Evolutionary conservation across 2,113 vertebrate species (phyloP).

Genomic region (Morone saxatilis): DNA sequence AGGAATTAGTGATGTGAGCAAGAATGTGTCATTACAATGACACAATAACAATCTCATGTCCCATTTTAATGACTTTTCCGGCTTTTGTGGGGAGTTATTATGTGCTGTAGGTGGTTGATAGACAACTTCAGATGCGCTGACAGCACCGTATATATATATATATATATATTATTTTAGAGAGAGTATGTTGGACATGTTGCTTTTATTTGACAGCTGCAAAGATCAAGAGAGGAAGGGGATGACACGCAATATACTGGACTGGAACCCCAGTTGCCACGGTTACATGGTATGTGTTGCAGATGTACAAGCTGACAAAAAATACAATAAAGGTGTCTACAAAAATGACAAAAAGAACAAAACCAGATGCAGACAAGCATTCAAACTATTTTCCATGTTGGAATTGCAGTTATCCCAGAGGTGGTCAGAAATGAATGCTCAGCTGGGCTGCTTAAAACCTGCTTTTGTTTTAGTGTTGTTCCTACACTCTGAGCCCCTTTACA

Average conservation of each 20-base stretch:
- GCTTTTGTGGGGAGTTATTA: background rate
- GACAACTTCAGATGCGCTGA: background rate
- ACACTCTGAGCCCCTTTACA: background rate
- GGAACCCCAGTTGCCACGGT: slow-evolving; percentile 1
- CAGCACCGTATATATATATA: background rate
- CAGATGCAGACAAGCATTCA: background rate
- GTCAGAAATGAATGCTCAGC: background rate
- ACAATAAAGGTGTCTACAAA: background rate
- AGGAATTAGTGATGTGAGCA: background rate
- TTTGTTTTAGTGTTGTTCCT: background rate
- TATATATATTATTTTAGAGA: background rate
- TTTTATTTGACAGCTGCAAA: slow-evolving; percentile 30
- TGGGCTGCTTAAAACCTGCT: background rate
- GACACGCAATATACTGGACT: background rate
- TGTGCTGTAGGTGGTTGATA: background rate
- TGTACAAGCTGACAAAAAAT: background rate
- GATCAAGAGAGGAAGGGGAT: slow-evolving; percentile 15
- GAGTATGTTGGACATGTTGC: background rate
- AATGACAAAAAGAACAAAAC: background rate
- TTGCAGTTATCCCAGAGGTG: background rate
- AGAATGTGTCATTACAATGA: background rate
- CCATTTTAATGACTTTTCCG: background rate
- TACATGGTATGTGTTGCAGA: background rate
- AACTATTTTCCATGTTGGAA: background rate
- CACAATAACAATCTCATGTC: background rate